Evolutionary conservation across 2,888 invertebrate species (phyloP), one percentile per base, ranked within the genome.

Genomic region (Perdita meconis): DNA sequence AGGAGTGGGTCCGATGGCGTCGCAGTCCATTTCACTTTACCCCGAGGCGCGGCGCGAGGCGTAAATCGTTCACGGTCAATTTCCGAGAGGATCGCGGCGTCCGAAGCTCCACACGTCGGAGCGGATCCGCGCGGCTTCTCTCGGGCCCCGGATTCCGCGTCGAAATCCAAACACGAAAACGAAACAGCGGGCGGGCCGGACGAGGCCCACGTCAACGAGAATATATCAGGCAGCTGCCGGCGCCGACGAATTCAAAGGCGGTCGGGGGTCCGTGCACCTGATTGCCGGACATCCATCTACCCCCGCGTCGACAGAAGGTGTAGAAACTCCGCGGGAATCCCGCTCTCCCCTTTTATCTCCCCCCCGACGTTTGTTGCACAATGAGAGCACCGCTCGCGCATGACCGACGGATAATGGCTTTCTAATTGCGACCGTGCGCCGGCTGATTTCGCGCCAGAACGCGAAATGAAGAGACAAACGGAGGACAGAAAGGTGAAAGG

Each of bases 241-340:
- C 56, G 42, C 68, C 63, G 59, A 76, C 71, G 72, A 70, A 80
- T 80, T 75, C 75, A 73, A 81, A 84, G 80, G 57, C 82, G 47
- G 81, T 78, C 44, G 84, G 78, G 82, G 71, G 85, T 85, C 85
- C 22, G 57, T 74, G 75, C 85, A 85, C 84, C 86, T 86, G 89
- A 87, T 87, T 82, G 82, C 85, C 71, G 85, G 80, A 85, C 89
- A 87, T 88, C 85, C 81, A 85, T 87, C 83, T 78, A 61, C 79
- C 74, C 70, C n/a, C n/a, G n/a, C 71, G 36, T n/a, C 57, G 63
- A 75, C 66, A 57, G 80, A 79, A 86, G 82, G 78, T 80, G 77
- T 66, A 74, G 68, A 72, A 81, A 81, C 82, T 72, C 79, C 68
- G 10, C 64, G 72, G 67, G 76, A 76, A 61, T 61, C 53, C 81